Base-by-base conservation (phyloP, 2,113 vertebrate genomes). In the Tetraodon nigroviridis region DNA sequence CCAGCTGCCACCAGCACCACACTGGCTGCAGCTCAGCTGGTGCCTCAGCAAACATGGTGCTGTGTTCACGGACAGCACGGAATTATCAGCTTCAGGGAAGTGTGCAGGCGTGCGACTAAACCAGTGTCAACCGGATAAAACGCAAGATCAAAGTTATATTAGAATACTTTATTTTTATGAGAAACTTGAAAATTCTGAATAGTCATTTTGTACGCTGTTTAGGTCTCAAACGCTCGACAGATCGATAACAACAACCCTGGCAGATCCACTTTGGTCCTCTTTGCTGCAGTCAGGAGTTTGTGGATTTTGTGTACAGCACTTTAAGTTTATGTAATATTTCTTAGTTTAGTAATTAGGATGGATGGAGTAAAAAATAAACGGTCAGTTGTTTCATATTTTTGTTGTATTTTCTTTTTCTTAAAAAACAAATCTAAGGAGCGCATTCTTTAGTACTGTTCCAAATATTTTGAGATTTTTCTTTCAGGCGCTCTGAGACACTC, bases 1-100 rank as follows among this genome's bases (percentile, higher is more conserved):
- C 71, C 79, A 78, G 80, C 83, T 79, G 81, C 50, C 50, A 15
- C 82, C 71, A 72, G 21, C 50, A 15, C 82, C 71, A 72, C 71
- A 70, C 68, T 71, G 70, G 59, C 68, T 76, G 75, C 56, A 40
- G 45, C 58, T 32, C 66, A 19, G 44, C 44, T 21, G 69, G 59
- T 68, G 76, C 58, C 29, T n/a, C 44, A 46, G 15, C 58, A 27
- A 53, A 60, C 59, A 47, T 0, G 21, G 51, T 69, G 84, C 27
- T 80, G 73, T 77, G 45, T 87, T 88, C 82, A 84, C 1, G 70
- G 32, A 42, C 61, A 50, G 32, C 54, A 68, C 63, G 79, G 17
- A 78, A 74, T 48, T 20, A 27, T n/a, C 8, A 0, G 0, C 0
- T 10, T 29, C 4, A 0, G 2, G 0, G 10, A 1, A 7, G 45